Evolutionary conservation across 2,797 vertebrate species (phyloP).

Genomic region (Lepus oiostolus): DNA sequence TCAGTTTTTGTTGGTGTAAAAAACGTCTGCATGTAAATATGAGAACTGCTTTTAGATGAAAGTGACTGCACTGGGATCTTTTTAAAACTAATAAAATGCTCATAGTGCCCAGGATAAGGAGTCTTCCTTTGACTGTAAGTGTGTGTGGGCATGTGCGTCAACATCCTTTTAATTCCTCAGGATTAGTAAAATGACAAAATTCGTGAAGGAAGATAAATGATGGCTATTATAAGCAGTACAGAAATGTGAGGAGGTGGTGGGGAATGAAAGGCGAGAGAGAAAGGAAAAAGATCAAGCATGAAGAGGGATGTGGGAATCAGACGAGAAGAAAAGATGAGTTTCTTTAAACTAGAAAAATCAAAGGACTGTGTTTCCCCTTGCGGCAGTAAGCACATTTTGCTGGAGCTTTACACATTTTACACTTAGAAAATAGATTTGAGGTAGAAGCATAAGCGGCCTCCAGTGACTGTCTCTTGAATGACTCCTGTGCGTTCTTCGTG

Average conservation of each 20-base stretch:
- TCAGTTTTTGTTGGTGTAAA: constrained; percentile 24
- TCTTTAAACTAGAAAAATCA: constrained; percentile 73
- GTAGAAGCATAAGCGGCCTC: constrained; percentile 77
- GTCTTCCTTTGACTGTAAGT: neutral
- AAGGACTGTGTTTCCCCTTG: constrained; percentile 73
- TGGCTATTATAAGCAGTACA: constrained; percentile 60
- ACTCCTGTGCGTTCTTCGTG: constrained; percentile 26
- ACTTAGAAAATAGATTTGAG: constrained; percentile 75
- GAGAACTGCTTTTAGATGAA: neutral
- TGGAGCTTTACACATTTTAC: constrained; percentile 77
- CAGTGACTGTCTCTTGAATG: constrained; percentile 49
- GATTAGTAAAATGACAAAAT: constrained; percentile 12
- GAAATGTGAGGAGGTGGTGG: neutral
- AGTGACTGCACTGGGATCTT: neutral
- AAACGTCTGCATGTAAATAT: constrained; percentile 58
- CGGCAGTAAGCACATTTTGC: constrained; percentile 67
- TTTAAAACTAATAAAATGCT: constrained; percentile 21
- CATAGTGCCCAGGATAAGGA: neutral
- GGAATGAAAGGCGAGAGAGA: constrained; percentile 53
- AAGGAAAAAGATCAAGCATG: constrained; percentile 36
- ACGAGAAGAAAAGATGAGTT: constrained; percentile 63
- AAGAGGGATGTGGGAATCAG: neutral
- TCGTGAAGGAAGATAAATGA: constrained; percentile 55
- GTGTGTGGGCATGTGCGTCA: neutral
- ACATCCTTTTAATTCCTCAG: constrained; percentile 35